Evolutionary conservation across 2,113 vertebrate species (phyloP), one percentile per base, ranked within the genome.

Genomic region (Promerops cafer): DNA sequence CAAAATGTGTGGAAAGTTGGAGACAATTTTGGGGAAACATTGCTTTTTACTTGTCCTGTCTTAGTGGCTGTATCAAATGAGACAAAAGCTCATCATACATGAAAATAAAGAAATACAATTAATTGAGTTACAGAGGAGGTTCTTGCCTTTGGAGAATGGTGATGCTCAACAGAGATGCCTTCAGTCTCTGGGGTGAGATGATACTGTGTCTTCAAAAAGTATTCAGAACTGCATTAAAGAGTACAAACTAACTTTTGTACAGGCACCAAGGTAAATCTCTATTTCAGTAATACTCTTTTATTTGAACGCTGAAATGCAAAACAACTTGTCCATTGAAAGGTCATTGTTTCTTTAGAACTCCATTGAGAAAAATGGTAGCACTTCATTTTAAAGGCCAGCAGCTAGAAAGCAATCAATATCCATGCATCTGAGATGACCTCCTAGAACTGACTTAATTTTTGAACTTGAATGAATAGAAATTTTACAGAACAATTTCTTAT

Each of bases 221-320:
- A 56, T 64, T 40, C 69, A 45, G 4, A 76, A 28, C 19, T 49
- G 13, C 0, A 0, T 39, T 52, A 49, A 78, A 35, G 11, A 11
- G 18, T 81, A 33, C 18, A 33, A 31, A 50, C 8, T 63, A 89
- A 70, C 16, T 26, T 68, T 47, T 81, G 17, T 20, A 16, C 5
- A 16, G 18, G 9, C 37, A 19, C 15, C 9, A 23, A 47, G 7
- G 28, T 65, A 52, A 74, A 78, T 64, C 8, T 27, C 5, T 35
- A 11, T 4, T 68, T 74, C 31, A 35, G 13, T 45, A 64, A 24
- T 40, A 16, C 2, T 64, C 47, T 59, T 64, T 50, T 35, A 7
- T 70, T 39, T n/a, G 16, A n/a, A 37, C 18, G 19, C 8, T 52
- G 27, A 71, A 75, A 18, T 35, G 44, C 72, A 20, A 31, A 92